These are phyloP conservation scores for Huso huso DNA, from an alignment of 2,797 vertebrate genomes.

Conservation along the genomic window DNA sequence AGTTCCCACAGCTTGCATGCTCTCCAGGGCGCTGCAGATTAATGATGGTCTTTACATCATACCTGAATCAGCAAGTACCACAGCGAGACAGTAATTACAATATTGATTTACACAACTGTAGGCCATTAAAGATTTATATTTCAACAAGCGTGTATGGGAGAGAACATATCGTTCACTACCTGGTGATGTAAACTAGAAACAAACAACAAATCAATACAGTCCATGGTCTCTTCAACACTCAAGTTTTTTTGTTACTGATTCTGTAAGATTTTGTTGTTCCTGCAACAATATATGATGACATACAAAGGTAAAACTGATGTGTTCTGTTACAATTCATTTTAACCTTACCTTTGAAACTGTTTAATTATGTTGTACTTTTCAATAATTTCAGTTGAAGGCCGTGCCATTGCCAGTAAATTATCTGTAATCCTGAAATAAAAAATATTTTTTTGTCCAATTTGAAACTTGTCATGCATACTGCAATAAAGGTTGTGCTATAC, in stretches of 20 bases:
- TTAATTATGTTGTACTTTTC: constrained; percentile 84
- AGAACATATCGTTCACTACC: neutral
- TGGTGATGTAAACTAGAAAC: neutral
- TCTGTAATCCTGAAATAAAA: constrained; percentile 79
- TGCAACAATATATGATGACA: neutral
- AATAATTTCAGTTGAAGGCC: constrained; percentile 88
- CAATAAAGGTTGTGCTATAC: too few relatives aligned
- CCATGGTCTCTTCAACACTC: too few relatives aligned
- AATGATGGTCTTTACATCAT: constrained; percentile 84
- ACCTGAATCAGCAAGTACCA: constrained; percentile 55
- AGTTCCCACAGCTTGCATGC: constrained; percentile 89
- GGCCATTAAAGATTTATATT: neutral
- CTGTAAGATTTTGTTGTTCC: too few relatives aligned
- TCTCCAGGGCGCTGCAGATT: constrained; percentile 95
- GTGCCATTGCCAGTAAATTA: constrained; percentile 89
- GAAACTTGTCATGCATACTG: too few relatives aligned
- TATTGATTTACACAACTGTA: constrained; percentile 20
- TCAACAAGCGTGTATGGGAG: neutral
- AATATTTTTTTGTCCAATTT: neutral
- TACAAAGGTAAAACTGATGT: constrained; percentile 2
- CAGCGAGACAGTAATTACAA: constrained; percentile 26
- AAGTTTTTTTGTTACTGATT: neutral
- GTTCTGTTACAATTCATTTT: constrained; percentile 1
- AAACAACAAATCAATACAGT: constrained; percentile 9
- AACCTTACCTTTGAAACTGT: constrained; percentile 78